Conservation (phyloP, 2,113 vertebrate genomes). For the Benitochromis conjunctus region DNA sequence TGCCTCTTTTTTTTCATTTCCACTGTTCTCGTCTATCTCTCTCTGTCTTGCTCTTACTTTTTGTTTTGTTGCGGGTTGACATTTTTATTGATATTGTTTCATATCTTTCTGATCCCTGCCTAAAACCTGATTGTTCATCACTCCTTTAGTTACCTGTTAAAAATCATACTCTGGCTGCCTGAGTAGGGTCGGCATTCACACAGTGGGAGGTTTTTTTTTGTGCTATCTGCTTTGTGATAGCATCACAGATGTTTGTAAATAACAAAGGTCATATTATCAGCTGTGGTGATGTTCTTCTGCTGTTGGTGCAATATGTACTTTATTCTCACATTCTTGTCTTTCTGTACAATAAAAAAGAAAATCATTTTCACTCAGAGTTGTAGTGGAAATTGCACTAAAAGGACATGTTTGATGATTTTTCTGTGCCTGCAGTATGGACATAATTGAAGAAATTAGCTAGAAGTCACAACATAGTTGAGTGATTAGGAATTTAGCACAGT, state of each 20-base stretch:
- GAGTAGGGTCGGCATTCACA: background rate
- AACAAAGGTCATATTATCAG: background rate
- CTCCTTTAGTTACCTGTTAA: background rate
- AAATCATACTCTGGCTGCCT: background rate
- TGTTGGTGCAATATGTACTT: background rate
- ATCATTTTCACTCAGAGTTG: background rate
- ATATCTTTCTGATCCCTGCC: background rate
- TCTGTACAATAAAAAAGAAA: background rate
- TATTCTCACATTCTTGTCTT: background rate
- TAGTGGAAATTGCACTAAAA: background rate
- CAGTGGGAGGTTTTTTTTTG: background rate
- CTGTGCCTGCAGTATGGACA: background rate
- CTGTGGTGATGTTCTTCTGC: background rate
- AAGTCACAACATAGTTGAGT: background rate
- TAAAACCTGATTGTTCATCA: background rate
- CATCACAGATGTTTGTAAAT: background rate
- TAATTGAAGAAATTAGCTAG: background rate
- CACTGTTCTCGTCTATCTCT: background rate
- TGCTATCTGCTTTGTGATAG: background rate
- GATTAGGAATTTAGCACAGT: background rate
- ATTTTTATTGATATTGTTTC: constrained; percentile 7
- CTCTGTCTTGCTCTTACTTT: background rate
- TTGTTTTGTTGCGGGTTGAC: background rate
- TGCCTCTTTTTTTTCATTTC: background rate
- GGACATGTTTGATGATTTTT: background rate